Evolutionary conservation across 2,113 vertebrate genomes (phyloP), one percentile per base, ranked within the genome.

Genomic region (Aegypius monachus): DNA sequence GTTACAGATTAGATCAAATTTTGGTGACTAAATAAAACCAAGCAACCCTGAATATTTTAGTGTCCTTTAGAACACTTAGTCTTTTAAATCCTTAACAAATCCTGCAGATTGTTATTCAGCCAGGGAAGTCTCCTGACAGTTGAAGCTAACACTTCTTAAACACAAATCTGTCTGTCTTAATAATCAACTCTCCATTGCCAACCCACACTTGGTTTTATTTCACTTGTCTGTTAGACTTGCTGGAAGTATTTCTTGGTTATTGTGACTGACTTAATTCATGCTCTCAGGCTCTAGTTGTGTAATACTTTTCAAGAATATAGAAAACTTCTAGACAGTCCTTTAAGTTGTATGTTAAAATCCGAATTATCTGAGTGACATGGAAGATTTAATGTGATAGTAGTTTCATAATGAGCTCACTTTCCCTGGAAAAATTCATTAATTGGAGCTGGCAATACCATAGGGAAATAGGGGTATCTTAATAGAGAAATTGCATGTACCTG

Each of bases 211-310:
- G 48, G 65, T 81, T 95, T 75, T 89, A 8, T 95, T 94, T 94
- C 80, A 38, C 75, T 95, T 84, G 55, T 88, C 91, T 92, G 26
- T 83, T 59, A 81, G 55, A 66, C 75, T 75, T 52, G 22, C 81
- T 94, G 84, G 95, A 72, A 95, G 26, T 78, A 40, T 66, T 93
- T 74, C 72, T 80, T 81, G 31, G 43, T 93, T 97, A 52, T 88
- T 95, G 70, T 94, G 94, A 92, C 82, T 94, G 90, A 63, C 18
- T 94, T 63, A 81, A 86, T 97, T 86, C 82, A 47, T 66, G 52
- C 42, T 90, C 40, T 71, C 23, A 7, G 67, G 59, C 55, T 86
- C 11, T 50, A 16, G 31, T 77, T 82, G 66, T 68, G 65, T 66
- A 84, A 88, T 62, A 27, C 43, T 67, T 58, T 52, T 81, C 59